Conservation (phyloP, 2,888 invertebrate species). For the Sussaba pulchella region DNA sequence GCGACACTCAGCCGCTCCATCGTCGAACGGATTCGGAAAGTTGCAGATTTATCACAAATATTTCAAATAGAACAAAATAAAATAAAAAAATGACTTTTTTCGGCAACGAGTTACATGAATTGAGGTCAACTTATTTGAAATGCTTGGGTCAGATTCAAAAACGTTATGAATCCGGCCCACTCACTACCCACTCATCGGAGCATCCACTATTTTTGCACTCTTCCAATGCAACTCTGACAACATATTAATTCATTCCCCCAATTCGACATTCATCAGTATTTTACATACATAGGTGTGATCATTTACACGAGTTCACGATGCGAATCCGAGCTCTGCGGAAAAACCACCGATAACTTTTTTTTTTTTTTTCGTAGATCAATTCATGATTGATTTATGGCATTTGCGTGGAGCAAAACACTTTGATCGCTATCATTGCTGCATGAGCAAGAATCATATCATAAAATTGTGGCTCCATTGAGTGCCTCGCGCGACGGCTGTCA, state of each 20-base stretch:
- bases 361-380: neutral
- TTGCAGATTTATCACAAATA: neutral
- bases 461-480: neutral
- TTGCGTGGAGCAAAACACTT: neutral
- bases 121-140: neutral
- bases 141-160: neutral
- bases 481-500: neutral
- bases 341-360: constrained; percentile 12
- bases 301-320: constrained; percentile 37
- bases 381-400: neutral
- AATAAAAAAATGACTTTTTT: no score
- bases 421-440: neutral
- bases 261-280: no score
- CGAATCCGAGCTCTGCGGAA: constrained; percentile 34
- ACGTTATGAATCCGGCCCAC: neutral
- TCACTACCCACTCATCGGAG: neutral
- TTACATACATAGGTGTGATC: no score
- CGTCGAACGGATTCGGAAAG: constrained; percentile 35
- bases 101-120: no score
- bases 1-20: constrained; percentile 81
- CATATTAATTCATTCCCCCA: no score
- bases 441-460: neutral
- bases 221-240: no score
- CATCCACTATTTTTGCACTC: neutral
- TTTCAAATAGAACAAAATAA: neutral